Base-by-base conservation (phyloP, 2,888 invertebrate species). In the Plusia festucae region DNA sequence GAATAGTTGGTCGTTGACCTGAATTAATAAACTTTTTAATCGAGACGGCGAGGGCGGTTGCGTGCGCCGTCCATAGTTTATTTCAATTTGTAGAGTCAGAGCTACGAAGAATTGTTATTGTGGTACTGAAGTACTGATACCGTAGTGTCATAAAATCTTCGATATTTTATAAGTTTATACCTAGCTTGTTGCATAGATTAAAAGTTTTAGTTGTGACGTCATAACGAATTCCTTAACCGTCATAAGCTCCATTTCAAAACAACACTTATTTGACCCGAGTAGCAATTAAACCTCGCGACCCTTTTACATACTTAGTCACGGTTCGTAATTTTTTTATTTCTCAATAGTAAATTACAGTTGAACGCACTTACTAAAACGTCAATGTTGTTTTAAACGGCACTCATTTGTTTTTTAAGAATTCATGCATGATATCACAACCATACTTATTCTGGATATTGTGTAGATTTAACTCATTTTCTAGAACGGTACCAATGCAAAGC, bases 1-100 rank as follows among this genome's bases (percentile, higher is more conserved):
- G 76, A 70, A 79, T 81, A 70, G 54, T 65, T 71, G 82, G 82
- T 65, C 82, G 62, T 66, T 81, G 79, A 79, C 79, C 82, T 55
- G 61, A 55, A 62, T 76, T 52, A 68, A 72, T 81, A 68, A 70
- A 51, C 44, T 67, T 73, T 73, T 71, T 69, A 71, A 69, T 67
- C 20, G 56, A 55, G 46, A 44, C 64, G 51, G 46, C 52, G 40
- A 44, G 66, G 51, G 46, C 52, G 40, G 32, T 18, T n/a, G 54
- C 49, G 68, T 61, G 56, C 60, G 5, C 20, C 58, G 68, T 61
- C 61, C 53, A 55, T 49, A 49, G 53, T 30, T 22, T n/a, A 40
- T 59, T 77, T 61, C 59, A 67, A 53, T 40, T 30, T 53, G 67
- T 40, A 60, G 59, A 52, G n/a, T n/a, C 22, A 6, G 6, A 40